phyloP scores from a whole-genome alignment of 2,888 invertebrate species.

The Petrophora chlorosata region DNA sequence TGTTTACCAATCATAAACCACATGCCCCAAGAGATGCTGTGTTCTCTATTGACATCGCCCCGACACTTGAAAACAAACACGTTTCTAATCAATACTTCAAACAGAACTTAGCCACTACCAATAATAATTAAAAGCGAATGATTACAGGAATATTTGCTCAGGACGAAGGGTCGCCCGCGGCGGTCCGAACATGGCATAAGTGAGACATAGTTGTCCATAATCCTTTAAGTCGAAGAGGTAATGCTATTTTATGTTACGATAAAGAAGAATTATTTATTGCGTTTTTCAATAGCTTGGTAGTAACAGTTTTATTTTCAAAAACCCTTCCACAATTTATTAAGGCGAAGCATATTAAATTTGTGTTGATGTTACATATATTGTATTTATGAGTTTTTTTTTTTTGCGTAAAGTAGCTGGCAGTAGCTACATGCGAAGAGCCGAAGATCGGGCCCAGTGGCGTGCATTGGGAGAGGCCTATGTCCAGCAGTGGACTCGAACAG shows the following conservation, averaged over 20 bases:
- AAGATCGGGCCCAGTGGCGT: too few species aligned
- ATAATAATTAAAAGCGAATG: slow-evolving; percentile 83
- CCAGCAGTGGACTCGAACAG: too few species aligned
- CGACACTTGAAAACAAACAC: slow-evolving; percentile 77
- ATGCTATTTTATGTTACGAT: slow-evolving; percentile 1
- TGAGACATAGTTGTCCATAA: slow-evolving; percentile 46
- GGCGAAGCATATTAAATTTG: too few species aligned
- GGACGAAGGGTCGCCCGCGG: slow-evolving; percentile 75
- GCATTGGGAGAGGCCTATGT: too few species aligned
- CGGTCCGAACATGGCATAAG: slow-evolving; percentile 55
- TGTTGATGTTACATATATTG: too few species aligned
- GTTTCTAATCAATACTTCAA: slow-evolving; percentile 83
- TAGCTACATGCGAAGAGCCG: too few species aligned
- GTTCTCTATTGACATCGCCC: slow-evolving; percentile 65
- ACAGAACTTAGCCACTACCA: slow-evolving; percentile 79
- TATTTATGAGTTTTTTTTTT: too few species aligned
- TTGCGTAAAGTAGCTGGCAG: too few species aligned
- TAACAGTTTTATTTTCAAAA: too few species aligned
- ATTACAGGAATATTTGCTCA: slow-evolving; percentile 81
- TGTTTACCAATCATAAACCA: neutral
- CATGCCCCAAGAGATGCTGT: slow-evolving; percentile 34
- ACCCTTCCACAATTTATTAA: too few species aligned
- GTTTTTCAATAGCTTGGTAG: too few species aligned
- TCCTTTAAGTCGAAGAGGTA: slow-evolving; percentile 25
- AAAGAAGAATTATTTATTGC: too few species aligned